phyloP scores from a whole-genome alignment of 2,797 vertebrate species.

The Sphaeramia orbicularis region DNA sequence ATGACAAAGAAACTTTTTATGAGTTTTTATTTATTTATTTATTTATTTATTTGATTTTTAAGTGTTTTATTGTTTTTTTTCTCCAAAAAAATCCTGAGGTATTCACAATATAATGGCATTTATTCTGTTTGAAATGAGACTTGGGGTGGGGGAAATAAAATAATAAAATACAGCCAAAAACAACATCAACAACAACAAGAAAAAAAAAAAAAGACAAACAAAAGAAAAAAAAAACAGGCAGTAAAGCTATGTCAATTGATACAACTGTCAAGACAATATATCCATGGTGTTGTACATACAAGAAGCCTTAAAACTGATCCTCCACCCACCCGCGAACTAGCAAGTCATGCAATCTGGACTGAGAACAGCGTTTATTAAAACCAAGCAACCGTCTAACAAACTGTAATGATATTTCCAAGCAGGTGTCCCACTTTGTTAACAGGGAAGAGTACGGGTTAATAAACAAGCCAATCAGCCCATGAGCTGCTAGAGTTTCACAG shows the following conservation, averaged over 20 bases:
- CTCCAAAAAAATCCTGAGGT: constrained; percentile 89
- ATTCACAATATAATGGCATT: constrained; percentile 91
- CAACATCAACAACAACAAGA: too few relatives aligned
- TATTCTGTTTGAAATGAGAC: constrained; percentile 84
- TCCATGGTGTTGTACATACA: constrained; percentile 54
- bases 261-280: constrained; percentile 59
- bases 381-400: constrained; percentile 34
- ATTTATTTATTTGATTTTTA: constrained; percentile 83
- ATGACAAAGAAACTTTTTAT: constrained; percentile 50
- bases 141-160: constrained; percentile 15
- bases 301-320: constrained; percentile 52
- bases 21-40: constrained; percentile 80
- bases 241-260: constrained; percentile 74
- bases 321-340: constrained; percentile 40
- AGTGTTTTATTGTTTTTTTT: constrained; percentile 82
- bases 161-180: constrained; percentile 63
- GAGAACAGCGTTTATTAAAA: constrained; percentile 38
- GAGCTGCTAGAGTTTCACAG: constrained; percentile 27
- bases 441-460: constrained; percentile 30
- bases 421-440: constrained; percentile 37
- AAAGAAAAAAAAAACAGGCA: constrained; percentile 38
- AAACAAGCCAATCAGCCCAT: constrained; percentile 61
- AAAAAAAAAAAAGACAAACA: constrained; percentile 26
- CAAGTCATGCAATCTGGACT: constrained; percentile 61
- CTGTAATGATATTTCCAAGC: constrained; percentile 37